Evolutionary conservation across 2,888 invertebrate species (phyloP), one percentile per base, ranked within the genome.

Genomic region (Conchocele bisecta): DNA sequence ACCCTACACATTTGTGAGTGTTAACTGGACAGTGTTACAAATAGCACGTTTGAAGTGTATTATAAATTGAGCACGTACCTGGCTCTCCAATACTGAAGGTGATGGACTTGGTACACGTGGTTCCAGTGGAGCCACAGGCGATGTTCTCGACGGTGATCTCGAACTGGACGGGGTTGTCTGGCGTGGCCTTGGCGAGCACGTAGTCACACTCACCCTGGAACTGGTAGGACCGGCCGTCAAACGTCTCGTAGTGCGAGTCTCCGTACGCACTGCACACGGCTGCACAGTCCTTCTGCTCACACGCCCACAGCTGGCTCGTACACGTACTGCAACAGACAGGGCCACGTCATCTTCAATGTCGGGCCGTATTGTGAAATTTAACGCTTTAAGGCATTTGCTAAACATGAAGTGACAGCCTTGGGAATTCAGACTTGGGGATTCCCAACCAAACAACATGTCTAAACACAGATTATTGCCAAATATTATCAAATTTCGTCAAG

Each of bases 181-280:
- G 68, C n/a, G 76, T 74, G 6, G 85, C 86, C 76, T 84, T 96
- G 0, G 95, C 94, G 58, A 97, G 92, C 13, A 96, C 93, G 83
- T 97, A 97, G 70, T 96, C 95, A 89, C 97, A 97, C 67, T 95
- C 94, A 0, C 97, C 97, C 91, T 97, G 96, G 91, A 97, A 97
- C 89, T 97, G 96, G 89, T 94, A 97, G 63, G 94, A 93, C 3
- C 93, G 94, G 0, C 95, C 95, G 91, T 98, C 97, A 90, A 96
- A 98, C 0, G 96, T 96, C 83, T 94, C 94, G 88, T 96, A 95
- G 91, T 98, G 97, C 0, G 97, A 96, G 89, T 97, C 97, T 2
- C 98, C 97, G 95, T 96, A 97, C 0, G 95, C 95, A 17, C 94
- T 93, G 89, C 97, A 98, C 2, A 95, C 93, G 1, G 95, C 95